Evolutionary conservation across 2,113 vertebrate species (phyloP).

Genomic region (Pipra filicauda): DNA sequence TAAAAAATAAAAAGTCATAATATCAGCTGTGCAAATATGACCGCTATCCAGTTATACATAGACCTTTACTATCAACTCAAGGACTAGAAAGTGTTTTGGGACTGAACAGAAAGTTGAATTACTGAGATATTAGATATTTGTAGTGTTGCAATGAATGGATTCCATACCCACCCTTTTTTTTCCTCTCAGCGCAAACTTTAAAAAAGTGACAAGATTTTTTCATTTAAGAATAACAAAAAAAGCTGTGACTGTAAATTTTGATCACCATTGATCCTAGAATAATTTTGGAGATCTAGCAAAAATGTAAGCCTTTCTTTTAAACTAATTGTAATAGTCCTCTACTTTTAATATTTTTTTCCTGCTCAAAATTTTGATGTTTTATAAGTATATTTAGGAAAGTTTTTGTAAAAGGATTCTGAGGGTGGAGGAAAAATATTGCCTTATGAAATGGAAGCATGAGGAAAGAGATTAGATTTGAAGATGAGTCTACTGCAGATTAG

Average conservation of each 20-base stretch:
- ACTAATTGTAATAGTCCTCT: background rate
- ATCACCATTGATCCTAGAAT: background rate
- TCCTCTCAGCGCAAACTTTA: background rate
- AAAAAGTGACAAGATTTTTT: background rate
- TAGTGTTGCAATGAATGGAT: background rate
- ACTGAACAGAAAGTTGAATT: background rate
- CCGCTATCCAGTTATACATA: background rate
- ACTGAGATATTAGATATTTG: background rate
- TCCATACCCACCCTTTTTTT: fast-evolving
- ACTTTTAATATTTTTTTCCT: background rate
- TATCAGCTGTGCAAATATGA: background rate
- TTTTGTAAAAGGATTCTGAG: background rate
- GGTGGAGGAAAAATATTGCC: background rate
- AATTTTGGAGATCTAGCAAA: background rate
- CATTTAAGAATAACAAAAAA: background rate
- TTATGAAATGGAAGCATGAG: background rate
- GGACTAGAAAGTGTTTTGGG: background rate
- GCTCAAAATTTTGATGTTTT: background rate
- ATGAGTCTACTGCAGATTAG: background rate
- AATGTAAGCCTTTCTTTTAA: background rate
- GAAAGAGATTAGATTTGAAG: background rate
- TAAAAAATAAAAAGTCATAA: background rate
- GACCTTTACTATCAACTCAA: background rate
- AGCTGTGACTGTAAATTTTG: background rate
- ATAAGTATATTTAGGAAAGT: background rate